Conservation (phyloP, 2,797 vertebrate genomes). For the Semotilus atromaculatus region DNA sequence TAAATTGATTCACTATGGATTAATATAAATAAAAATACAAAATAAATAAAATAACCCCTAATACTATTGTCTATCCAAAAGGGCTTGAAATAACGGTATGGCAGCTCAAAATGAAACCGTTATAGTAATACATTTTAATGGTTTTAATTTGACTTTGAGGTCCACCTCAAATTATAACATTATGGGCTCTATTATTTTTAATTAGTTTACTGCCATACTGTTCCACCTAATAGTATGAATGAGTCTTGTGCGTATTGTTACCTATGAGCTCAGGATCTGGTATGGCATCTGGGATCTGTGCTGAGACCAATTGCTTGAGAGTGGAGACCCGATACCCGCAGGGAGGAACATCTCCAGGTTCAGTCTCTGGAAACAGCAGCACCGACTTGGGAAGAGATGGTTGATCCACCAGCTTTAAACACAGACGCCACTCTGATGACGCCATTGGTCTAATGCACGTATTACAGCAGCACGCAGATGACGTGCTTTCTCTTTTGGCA, state of each 20-base stretch:
- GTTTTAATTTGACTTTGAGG: neutral
- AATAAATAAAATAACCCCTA: neutral
- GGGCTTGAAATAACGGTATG: neutral
- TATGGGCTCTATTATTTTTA: neutral
- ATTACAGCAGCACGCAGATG: neutral
- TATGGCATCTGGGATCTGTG: slow-evolving; percentile 81
- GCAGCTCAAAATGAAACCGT: neutral
- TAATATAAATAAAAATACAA: neutral
- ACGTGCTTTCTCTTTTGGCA: neutral
- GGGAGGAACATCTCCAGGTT: slow-evolving; percentile 77
- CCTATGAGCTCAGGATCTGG: slow-evolving; percentile 86
- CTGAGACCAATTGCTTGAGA: slow-evolving; percentile 83
- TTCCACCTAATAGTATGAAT: too few relatives aligned
- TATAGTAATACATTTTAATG: neutral
- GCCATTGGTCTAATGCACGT: slow-evolving; percentile 67
- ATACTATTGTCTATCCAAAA: neutral
- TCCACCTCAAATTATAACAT: too few relatives aligned
- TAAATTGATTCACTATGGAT: neutral
- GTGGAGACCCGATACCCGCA: slow-evolving; percentile 80
- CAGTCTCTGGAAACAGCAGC: slow-evolving; percentile 78
- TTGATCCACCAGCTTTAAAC: slow-evolving; percentile 83
- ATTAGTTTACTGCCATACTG: neutral
- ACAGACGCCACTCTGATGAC: slow-evolving; percentile 81
- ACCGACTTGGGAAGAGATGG: slow-evolving; percentile 83
- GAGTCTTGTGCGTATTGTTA: slow-evolving; percentile 61